Evolutionary conservation across 1,140 invertebrate genomes (phyloP).

Genomic region (Palaemon carinicauda): DNA sequence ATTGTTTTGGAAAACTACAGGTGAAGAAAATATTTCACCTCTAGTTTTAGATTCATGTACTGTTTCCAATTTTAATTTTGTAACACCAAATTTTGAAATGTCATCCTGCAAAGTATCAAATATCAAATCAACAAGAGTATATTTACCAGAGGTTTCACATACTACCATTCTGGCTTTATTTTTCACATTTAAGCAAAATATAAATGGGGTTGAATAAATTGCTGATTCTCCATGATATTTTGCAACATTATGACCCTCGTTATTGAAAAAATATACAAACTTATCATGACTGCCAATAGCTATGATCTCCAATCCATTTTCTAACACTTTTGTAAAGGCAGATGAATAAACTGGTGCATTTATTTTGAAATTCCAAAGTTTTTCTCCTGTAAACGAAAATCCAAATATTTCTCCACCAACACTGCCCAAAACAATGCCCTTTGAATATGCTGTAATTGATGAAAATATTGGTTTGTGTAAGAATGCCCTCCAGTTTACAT

Average conservation of each 20-base stretch:
- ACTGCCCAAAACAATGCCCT: constrained; percentile 34
- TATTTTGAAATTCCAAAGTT: constrained; percentile 25
- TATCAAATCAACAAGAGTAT: neutral
- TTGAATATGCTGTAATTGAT: constrained; percentile 15
- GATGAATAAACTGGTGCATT: constrained; percentile 30
- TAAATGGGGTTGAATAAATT: constrained; percentile 39
- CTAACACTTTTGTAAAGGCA: constrained; percentile 10
- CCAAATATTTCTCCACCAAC: constrained; percentile 15
- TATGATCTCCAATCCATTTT: constrained; percentile 15
- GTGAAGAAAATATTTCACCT: constrained; percentile 46
- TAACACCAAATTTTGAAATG: neutral
- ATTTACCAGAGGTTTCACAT: constrained; percentile 37
- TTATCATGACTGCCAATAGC: constrained; percentile 32
- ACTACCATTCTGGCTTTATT: constrained; percentile 11
- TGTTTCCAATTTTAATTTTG: neutral
- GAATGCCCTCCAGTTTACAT: neutral
- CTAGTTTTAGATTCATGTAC: neutral
- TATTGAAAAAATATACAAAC: constrained; percentile 30
- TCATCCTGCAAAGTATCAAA: neutral
- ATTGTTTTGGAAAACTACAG: neutral
- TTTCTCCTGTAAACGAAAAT: constrained; percentile 6
- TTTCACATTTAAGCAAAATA: neutral
- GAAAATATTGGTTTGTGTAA: constrained; percentile 26
- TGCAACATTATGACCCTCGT: constrained; percentile 2
- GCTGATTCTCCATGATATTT: neutral